Conservation (phyloP, 2,888 invertebrate species). For the Erebia ligea region DNA sequence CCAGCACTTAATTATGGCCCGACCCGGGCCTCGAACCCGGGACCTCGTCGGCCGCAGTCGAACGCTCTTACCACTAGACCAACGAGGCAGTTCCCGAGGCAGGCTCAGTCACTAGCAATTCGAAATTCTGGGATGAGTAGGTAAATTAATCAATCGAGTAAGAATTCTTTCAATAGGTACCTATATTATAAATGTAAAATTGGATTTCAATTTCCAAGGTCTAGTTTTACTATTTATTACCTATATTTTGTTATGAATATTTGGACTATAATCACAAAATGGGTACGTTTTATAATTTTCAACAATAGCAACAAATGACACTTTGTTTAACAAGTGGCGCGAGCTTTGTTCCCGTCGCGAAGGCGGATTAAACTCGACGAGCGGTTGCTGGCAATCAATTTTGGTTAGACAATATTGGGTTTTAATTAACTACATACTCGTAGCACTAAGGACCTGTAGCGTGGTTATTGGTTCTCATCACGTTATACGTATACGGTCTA, state of each 20-base stretch:
- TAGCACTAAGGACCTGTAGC: slow-evolving; percentile 17
- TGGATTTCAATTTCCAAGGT: too few species aligned
- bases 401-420: slow-evolving; percentile 83
- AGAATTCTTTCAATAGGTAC: too few species aligned
- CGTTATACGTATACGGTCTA: not conserved
- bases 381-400: slow-evolving; percentile 69
- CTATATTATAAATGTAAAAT: not conserved
- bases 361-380: slow-evolving; percentile 51
- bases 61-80: too few species aligned
- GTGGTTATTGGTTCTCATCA: slow-evolving; percentile 5
- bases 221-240: not conserved
- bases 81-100: too few species aligned
- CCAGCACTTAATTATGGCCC: too few species aligned
- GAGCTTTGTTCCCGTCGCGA: slow-evolving; percentile 48
- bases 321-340: slow-evolving; percentile 47
- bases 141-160: too few species aligned
- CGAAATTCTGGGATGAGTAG: too few species aligned
- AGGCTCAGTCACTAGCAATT: too few species aligned
- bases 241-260: not conserved
- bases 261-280: too few species aligned
- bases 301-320: slow-evolving; percentile 44
- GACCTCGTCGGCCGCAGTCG: too few species aligned
- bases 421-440: slow-evolving; percentile 69
- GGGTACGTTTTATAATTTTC: too few species aligned
- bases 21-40: too few species aligned